Percentiles rank a stretch among this genome's conserved stretches.
Evolutionary conservation across 2,113 vertebrate species (phyloP).

Genomic region (Pipra filicauda): DNA sequence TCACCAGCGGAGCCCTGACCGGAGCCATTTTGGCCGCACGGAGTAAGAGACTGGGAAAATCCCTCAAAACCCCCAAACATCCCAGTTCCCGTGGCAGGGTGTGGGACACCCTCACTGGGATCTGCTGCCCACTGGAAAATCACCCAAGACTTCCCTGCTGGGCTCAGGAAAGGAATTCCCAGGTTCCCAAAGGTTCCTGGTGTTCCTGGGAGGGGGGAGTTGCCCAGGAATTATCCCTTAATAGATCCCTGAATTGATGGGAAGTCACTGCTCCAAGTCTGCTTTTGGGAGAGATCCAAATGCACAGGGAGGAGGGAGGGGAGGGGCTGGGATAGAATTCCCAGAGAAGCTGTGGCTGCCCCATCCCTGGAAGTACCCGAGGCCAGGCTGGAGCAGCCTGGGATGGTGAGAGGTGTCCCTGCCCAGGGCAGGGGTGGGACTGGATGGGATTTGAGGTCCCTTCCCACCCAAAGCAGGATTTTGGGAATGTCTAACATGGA

Average conservation of each 20-base stretch:
- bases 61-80: too few species aligned
- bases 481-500: not conserved
- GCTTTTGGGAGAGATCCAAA: not conserved
- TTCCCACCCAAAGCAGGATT: not conserved
- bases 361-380: not conserved
- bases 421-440: not conserved
- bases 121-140: not conserved
- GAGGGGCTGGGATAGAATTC: not conserved
- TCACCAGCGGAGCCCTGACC: conserved; percentile 94
- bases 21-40: conserved; percentile 94
- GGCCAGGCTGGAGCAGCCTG: not conserved
- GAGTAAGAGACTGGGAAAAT: conserved; percentile 79
- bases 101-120: not conserved
- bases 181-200: not conserved
- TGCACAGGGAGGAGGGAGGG: not conserved
- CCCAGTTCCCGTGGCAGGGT: too few species aligned
- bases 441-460: not conserved
- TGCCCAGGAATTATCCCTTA: not conserved
- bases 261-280: not conserved
- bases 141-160: not conserved
- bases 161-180: not conserved
- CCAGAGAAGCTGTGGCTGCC: not conserved
- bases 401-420: not conserved
- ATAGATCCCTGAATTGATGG: not conserved
- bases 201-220: not conserved